Base-by-base conservation (phyloP, 2,797 vertebrate genomes). In the Cheirogaleus major region DNA sequence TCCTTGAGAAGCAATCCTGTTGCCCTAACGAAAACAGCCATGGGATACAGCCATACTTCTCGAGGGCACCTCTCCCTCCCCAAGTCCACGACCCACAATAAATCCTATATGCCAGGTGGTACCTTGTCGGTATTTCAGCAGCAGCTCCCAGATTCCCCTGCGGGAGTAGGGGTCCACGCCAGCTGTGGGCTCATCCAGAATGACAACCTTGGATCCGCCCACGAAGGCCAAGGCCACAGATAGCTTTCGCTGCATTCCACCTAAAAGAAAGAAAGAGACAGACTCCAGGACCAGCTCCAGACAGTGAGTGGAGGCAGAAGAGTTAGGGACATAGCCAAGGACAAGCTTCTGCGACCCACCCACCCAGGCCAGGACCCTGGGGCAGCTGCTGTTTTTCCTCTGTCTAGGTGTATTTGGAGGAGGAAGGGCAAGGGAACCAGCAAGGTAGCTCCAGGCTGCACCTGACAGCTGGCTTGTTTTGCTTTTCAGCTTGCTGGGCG, bases 181-280 rank as follows among this genome's bases (percentile, higher is more conserved):
- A 78, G 99, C 99, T 0, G 99, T 99, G 4, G 99, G 99, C 93
- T 99, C 99, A 96, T 99, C 99, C 97, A 99, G 98, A 98, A 99
- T 99, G 95, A 99, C 99, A 57, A 99, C 99, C 97, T 99, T 99
- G 80, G 99, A 99, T 35, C 99, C 99, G 0, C 99, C 99, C 0
- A 99, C 99, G 97, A 99, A 99, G 0, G 99, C 99, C 98, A 99
- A 98, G 2, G 99, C 99, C 89, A 99, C 99, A 1, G 99, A 99
- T 73, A 99, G 98, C 96, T 99, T 99, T 97, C 99, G 99, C 98
- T 99, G 99, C 99, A 99, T 99, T 88, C 99, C 99, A 91, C 99
- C 99, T 99, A 73, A 5, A 93, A 98, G 76, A 57, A 25, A 96
- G 20, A 89, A 52, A 52, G 57, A 90, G 63, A 84, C 4, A 48